Evolutionary conservation across 2,888 invertebrate genomes (phyloP).

Genomic region (Sphaeridia pumilis): DNA sequence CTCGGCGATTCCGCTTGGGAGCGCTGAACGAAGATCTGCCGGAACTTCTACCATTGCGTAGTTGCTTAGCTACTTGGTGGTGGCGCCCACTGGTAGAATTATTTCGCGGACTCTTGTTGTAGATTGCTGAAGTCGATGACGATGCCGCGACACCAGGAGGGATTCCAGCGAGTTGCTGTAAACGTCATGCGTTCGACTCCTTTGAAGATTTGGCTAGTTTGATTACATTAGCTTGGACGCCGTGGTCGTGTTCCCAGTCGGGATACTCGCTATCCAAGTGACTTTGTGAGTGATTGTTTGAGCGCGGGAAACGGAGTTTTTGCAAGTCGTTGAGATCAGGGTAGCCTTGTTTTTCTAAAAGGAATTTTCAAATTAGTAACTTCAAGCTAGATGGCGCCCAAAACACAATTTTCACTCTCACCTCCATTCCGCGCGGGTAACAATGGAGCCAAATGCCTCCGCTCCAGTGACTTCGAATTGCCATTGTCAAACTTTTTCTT

Average conservation of each 20-base stretch:
- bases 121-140: slow-evolving; percentile 20
- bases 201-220: slow-evolving; percentile 35
- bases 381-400: neutral
- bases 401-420: neutral
- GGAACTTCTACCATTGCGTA: slow-evolving; percentile 7
- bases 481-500: slow-evolving; percentile 36
- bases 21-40: too few relatives aligned
- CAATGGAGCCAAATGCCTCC: slow-evolving; percentile 34
- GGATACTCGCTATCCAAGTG: slow-evolving; percentile 34
- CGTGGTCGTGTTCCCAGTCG: slow-evolving; percentile 32
- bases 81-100: slow-evolving; percentile 7
- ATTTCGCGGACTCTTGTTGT: too few relatives aligned
- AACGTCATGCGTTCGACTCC: slow-evolving; percentile 36
- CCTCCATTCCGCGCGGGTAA: slow-evolving; percentile 29
- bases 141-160: slow-evolving; percentile 2
- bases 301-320: slow-evolving; percentile 31
- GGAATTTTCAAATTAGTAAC: neutral
- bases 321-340: slow-evolving; percentile 32
- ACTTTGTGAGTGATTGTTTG: slow-evolving; percentile 30
- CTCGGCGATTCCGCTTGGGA: neutral
- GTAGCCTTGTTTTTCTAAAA: slow-evolving; percentile 29
- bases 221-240: slow-evolving; percentile 18
- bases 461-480: slow-evolving; percentile 34
- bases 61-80: slow-evolving; percentile 20
- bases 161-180: slow-evolving; percentile 9